Conservation (phyloP, 2,113 vertebrate genomes). For the Cardinalis cardinalis region DNA sequence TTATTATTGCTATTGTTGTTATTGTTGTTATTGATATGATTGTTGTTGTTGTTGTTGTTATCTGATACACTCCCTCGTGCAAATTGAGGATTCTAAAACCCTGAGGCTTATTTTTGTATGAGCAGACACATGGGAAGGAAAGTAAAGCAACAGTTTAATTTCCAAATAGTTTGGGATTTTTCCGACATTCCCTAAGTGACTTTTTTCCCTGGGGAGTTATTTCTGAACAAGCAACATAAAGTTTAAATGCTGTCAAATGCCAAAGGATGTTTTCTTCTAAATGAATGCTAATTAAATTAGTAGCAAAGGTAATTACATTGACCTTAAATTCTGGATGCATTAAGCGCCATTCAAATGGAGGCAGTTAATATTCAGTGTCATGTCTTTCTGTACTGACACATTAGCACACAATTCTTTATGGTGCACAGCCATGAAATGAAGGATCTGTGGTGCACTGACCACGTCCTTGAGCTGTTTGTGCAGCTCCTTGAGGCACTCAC, state of each 20-base stretch:
- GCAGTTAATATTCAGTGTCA: background rate
- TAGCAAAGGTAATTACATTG: background rate
- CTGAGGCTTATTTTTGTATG: background rate
- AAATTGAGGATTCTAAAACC: background rate
- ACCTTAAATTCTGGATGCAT: background rate
- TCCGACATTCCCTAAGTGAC: background rate
- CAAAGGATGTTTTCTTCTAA: background rate
- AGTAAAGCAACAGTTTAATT: background rate
- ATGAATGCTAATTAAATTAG: conserved; percentile 22
- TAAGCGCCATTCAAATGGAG: background rate
- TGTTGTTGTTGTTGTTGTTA: background rate
- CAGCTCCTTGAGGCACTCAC: background rate
- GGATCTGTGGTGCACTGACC: rapidly evolving
- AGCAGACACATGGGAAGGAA: background rate
- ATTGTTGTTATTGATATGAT: background rate
- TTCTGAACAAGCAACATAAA: background rate
- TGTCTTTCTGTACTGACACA: background rate
- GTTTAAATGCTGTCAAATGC: background rate
- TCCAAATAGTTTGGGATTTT: background rate
- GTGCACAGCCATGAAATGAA: background rate
- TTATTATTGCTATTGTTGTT: background rate
- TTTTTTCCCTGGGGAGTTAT: background rate
- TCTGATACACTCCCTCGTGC: background rate
- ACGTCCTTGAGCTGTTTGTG: background rate
- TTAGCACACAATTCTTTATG: background rate